A percentile compares a stretch with the other conserved stretches of the same genome.
These are phyloP conservation scores for Mactromeris polynyma DNA, from an alignment of 2,888 invertebrate genomes.

Conservation along the genomic window DNA sequence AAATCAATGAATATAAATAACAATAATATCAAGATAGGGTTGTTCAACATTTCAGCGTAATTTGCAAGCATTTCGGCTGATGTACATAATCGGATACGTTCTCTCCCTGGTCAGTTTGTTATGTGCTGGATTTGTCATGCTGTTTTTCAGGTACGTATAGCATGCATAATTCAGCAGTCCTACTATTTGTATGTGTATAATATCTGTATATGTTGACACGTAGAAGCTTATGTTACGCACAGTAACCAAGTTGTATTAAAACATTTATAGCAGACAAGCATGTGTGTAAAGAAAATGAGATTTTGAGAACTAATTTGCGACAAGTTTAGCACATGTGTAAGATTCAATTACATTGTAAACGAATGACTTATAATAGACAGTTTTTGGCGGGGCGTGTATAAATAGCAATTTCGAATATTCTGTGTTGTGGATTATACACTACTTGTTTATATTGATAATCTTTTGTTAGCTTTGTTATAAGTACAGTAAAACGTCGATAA, in stretches of 20 bases:
- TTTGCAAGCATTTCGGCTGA: constrained; percentile 80
- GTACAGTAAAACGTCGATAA: no score
- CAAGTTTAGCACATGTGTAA: neutral
- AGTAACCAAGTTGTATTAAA: neutral
- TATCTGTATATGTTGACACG: no score
- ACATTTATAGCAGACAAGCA: neutral
- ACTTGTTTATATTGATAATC: no score
- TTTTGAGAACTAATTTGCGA: neutral
- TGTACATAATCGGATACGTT: constrained; percentile 85
- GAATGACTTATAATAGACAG: no score
- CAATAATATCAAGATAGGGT: no score
- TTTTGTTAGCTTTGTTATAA: no score
- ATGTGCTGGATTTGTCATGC: constrained; percentile 84
- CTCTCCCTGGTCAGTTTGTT: constrained; percentile 83
- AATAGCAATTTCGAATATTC: no score
- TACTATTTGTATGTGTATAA: neutral
- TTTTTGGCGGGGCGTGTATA: no score
- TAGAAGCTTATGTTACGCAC: no score
- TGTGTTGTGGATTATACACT: no score
- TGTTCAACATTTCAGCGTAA: constrained; percentile 81
- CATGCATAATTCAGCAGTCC: no score
- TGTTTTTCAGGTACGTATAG: constrained; percentile 82
- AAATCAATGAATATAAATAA: no score
- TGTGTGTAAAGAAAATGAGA: neutral
- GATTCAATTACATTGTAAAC: neutral